Conservation (phyloP, 2,888 invertebrate species). For the Eupithecia inturbata region DNA sequence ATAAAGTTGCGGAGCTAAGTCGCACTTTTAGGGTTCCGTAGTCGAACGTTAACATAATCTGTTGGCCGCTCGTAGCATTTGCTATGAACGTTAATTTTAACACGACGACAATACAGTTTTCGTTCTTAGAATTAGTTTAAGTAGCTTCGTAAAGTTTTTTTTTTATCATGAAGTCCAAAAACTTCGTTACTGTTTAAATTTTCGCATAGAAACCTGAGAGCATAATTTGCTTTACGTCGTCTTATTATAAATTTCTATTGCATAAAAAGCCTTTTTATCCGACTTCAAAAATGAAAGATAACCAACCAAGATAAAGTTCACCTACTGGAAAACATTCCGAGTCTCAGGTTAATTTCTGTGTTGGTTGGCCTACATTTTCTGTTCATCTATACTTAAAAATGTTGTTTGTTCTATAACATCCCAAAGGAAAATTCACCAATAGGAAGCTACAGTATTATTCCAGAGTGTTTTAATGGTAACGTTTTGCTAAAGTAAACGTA, state of each 20-base stretch:
- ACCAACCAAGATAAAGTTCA: neutral
- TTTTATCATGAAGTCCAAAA: neutral
- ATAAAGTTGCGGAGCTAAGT: conserved; percentile 45
- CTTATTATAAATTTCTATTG: neutral
- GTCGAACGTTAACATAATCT: neutral
- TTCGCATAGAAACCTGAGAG: neutral
- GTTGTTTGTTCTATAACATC: neutral
- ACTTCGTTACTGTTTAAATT: neutral
- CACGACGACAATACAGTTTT: neutral
- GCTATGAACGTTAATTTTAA: neutral
- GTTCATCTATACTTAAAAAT: neutral
- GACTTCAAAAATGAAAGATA: neutral
- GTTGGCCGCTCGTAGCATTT: neutral
- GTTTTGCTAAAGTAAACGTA: no score
- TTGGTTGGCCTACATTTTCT: neutral
- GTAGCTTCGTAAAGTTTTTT: neutral
- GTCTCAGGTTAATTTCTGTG: neutral
- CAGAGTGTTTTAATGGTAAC: neutral
- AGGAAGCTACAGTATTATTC: neutral
- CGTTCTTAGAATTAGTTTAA: neutral
- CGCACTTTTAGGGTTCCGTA: conserved; percentile 31
- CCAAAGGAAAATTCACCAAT: neutral
- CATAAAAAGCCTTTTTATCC: neutral
- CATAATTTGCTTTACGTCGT: neutral
- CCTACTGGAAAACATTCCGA: neutral